Conservation (phyloP, 2,888 invertebrate genomes). For the Agrotis clavis region DNA sequence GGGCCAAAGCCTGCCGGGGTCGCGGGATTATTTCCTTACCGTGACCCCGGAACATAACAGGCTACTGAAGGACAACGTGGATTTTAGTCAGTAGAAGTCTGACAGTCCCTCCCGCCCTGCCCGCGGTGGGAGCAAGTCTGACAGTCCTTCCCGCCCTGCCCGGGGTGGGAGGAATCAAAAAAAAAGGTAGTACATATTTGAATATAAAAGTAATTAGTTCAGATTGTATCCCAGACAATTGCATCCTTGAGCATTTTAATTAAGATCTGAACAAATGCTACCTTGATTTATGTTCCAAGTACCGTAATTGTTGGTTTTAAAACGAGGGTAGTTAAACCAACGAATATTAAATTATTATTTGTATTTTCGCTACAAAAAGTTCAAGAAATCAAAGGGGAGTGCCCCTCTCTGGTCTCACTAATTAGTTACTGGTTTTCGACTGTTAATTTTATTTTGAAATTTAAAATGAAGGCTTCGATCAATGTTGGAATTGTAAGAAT, state of each 20-base stretch:
- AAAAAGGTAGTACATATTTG: constrained; percentile 41
- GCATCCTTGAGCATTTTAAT: constrained; percentile 70
- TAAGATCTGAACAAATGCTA: constrained; percentile 69
- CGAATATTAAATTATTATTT: constrained; percentile 70
- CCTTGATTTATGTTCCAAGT: constrained; percentile 70
- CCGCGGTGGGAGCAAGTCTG: no score
- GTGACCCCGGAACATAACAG: no score
- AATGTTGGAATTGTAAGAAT: constrained; percentile 73
- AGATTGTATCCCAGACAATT: constrained; percentile 66
- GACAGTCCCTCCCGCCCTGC: no score
- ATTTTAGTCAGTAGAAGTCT: no score
- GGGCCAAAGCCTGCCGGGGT: no score
- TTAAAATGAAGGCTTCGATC: constrained; percentile 63
- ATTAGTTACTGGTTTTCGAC: constrained; percentile 68
- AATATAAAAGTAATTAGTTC: constrained; percentile 64
- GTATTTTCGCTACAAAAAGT: constrained; percentile 56
- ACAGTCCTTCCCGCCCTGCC: no score
- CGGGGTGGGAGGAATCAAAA: no score
- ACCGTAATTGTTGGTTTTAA: constrained; percentile 71
- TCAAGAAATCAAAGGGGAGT: constrained; percentile 44
- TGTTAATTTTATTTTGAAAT: constrained; percentile 68
- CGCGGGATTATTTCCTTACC: no score
- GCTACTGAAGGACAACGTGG: no score
- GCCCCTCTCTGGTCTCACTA: constrained; percentile 59
- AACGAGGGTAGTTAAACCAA: constrained; percentile 62